A percentile compares a stretch with the other conserved stretches of the same genome.
Evolutionary conservation across 1,140 invertebrate genomes (phyloP).

Genomic region (Saccostrea cuccullata): DNA sequence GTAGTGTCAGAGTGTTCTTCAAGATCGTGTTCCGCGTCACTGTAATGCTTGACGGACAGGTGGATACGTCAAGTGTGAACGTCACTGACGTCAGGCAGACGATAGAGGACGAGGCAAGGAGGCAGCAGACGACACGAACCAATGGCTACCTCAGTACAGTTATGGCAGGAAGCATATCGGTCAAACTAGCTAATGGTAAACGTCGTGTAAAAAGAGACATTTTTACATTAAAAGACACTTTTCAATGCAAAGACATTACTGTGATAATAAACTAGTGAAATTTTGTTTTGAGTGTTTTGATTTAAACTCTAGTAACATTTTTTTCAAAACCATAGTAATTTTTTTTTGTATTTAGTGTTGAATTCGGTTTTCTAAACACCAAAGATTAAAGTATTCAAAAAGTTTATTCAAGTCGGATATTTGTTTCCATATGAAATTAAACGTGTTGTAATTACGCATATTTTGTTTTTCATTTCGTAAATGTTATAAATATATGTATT

Average conservation of each 20-base stretch:
- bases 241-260: constrained; percentile 6
- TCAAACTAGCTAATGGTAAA: constrained; percentile 5
- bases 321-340: not conserved
- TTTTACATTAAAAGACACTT: not conserved
- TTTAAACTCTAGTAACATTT: constrained; percentile 11
- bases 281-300: constrained; percentile 23
- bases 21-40: not conserved
- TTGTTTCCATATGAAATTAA: not conserved
- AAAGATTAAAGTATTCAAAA: not conserved
- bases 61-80: not conserved
- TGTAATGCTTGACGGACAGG: not conserved
- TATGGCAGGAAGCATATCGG: not conserved
- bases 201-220: not conserved
- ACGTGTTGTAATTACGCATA: too few species aligned
- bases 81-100: not conserved
- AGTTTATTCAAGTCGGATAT: not conserved
- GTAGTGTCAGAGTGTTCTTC: constrained; percentile 2
- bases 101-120: not conserved
- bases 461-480: too few species aligned
- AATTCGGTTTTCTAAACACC: not conserved
- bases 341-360: not conserved
- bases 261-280: not conserved
- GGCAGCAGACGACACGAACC: constrained; percentile 17
- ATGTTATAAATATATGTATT: too few species aligned
- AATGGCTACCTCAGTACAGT: constrained; percentile 12